phyloP scores from a whole-genome alignment of 2,888 invertebrate species.

The Polymixis flavicincta region DNA sequence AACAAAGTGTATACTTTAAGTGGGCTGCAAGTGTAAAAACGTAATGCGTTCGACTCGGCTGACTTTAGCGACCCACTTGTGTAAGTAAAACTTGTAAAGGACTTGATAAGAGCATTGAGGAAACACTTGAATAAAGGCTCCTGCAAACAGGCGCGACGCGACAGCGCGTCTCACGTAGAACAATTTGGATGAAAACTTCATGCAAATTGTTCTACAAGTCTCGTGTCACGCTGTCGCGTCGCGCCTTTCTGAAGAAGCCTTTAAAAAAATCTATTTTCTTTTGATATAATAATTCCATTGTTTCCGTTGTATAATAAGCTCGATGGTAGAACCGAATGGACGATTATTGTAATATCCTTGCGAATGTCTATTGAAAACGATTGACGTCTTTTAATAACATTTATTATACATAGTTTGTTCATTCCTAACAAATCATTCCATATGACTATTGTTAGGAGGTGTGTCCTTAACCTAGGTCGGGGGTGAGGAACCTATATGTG shows the following conservation, averaged over 20 bases:
- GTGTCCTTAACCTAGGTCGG: background rate
- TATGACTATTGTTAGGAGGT: slow-evolving; percentile 2
- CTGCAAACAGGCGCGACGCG: no score
- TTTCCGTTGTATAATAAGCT: slow-evolving; percentile 1
- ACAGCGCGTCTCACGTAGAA: no score
- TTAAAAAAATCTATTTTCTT: background rate
- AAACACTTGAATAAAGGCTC: slow-evolving; percentile 55
- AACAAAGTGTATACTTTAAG: slow-evolving; percentile 44
- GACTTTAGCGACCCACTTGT: slow-evolving; percentile 78
- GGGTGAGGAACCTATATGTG: no score
- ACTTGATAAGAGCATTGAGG: slow-evolving; percentile 72
- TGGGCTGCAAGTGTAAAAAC: slow-evolving; percentile 73
- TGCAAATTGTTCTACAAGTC: no score
- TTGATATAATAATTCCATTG: slow-evolving; percentile 29
- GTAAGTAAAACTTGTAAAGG: slow-evolving; percentile 67
- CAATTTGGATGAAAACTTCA: no score
- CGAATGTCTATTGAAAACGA: background rate
- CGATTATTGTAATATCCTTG: slow-evolving; percentile 22
- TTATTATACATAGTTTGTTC: background rate
- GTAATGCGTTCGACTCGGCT: slow-evolving; percentile 80
- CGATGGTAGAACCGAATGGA: background rate
- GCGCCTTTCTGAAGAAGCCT: no score
- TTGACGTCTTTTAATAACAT: background rate
- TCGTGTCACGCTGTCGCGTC: no score
- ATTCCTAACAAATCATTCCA: background rate